A percentile compares a stretch with the other conserved stretches of the same genome.
These are phyloP conservation scores for Takifugu ocellatus DNA, from an alignment of 2,797 vertebrate species.

Conservation along the genomic window DNA sequence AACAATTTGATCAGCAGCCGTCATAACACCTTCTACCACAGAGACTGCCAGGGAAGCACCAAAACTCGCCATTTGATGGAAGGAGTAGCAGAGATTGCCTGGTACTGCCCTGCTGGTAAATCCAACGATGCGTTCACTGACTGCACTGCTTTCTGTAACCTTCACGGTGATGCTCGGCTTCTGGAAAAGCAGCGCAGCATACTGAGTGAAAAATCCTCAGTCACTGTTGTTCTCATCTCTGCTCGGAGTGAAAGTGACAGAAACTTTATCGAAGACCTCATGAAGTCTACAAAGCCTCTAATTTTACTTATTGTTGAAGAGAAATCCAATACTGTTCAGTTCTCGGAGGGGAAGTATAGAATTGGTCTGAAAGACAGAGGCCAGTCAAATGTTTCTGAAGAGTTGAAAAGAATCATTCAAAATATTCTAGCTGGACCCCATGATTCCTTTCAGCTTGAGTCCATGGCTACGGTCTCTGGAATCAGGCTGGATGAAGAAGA, in stretches of 20 bases:
- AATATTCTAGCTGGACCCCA: slow-evolving; percentile 24
- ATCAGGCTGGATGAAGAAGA: too few relatives aligned
- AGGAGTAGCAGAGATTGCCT: slow-evolving; percentile 77
- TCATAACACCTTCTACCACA: slow-evolving; percentile 66
- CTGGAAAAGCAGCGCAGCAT: slow-evolving; percentile 57
- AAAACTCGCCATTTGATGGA: slow-evolving; percentile 64
- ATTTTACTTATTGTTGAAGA: slow-evolving; percentile 63
- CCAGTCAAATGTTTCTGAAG: slow-evolving; percentile 51
- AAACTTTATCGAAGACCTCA: slow-evolving; percentile 34
- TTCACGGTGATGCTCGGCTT: slow-evolving; percentile 62
- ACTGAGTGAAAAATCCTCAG: slow-evolving; percentile 59
- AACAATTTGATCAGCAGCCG: slow-evolving; percentile 56
- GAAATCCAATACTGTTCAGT: neutral
- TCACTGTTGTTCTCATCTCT: slow-evolving; percentile 62
- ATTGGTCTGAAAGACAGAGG: slow-evolving; percentile 68
- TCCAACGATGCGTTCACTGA: slow-evolving; percentile 53
- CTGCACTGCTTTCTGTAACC: slow-evolving; percentile 63
- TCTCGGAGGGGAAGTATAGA: slow-evolving; percentile 27
- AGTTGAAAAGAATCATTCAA: slow-evolving; percentile 48
- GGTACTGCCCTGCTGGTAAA: slow-evolving; percentile 70
- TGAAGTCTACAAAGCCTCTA: slow-evolving; percentile 47
- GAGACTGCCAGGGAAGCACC: slow-evolving; percentile 58
- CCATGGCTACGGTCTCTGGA: neutral
- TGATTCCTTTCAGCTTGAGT: slow-evolving; percentile 46
- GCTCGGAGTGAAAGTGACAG: slow-evolving; percentile 18